Conservation (phyloP, 2,888 invertebrate species). For the Yponomeuta evonymella region DNA sequence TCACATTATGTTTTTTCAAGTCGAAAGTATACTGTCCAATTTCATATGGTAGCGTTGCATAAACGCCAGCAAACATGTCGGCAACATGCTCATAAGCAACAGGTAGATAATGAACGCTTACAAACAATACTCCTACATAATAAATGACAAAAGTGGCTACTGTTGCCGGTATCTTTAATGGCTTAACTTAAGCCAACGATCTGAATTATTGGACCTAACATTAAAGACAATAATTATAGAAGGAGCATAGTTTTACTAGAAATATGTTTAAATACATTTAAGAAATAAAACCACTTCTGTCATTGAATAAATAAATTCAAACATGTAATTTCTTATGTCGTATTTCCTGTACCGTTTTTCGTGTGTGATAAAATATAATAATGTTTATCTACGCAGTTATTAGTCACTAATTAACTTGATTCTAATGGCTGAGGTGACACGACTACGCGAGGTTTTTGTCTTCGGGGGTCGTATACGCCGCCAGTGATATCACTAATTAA, state of each 20-base stretch:
- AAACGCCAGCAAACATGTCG: neutral
- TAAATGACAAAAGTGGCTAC: neutral
- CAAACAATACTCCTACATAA: neutral
- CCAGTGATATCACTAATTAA: neutral
- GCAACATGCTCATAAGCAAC: neutral
- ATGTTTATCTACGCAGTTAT: neutral
- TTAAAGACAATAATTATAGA: neutral
- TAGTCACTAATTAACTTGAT: neutral
- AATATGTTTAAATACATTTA: too few species aligned
- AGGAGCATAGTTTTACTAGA: neutral
- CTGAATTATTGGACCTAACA: neutral
- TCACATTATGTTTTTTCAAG: neutral
- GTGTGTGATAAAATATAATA: neutral
- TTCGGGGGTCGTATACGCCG: neutral
- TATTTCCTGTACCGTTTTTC: too few species aligned
- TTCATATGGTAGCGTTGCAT: neutral
- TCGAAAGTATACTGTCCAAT: neutral
- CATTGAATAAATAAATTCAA: too few species aligned
- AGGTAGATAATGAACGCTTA: neutral
- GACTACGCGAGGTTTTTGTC: neutral
- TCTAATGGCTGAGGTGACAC: neutral
- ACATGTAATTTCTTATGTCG: too few species aligned
- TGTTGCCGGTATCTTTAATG: constrained; percentile 1
- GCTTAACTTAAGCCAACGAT: neutral
- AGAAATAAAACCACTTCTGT: too few species aligned